A percentile compares a stretch with the other conserved stretches of the same genome.
Conservation (phyloP, 2,113 vertebrate genomes). For the Gila orcuttii region DNA sequence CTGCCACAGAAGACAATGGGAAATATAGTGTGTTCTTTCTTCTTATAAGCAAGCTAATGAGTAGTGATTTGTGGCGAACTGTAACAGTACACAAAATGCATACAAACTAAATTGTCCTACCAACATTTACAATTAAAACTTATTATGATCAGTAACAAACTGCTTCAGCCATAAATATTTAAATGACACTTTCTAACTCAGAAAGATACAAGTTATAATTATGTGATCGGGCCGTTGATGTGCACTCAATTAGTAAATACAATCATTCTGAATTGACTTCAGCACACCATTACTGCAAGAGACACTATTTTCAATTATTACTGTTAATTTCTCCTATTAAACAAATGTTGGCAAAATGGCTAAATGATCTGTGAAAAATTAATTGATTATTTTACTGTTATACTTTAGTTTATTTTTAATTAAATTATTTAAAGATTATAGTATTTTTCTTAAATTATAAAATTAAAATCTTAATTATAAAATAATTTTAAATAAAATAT, state of each 20-base stretch:
- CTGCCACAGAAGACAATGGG: background rate
- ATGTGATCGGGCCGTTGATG: background rate
- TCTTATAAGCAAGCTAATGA: background rate
- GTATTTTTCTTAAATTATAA: background rate
- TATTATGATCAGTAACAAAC: constrained; percentile 15
- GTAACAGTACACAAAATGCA: constrained; percentile 1
- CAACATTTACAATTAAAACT: background rate
- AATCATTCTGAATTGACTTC: background rate
- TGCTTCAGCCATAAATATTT: background rate
- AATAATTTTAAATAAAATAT: background rate
- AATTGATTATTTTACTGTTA: background rate
- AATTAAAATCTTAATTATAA: background rate
- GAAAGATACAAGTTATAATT: background rate
- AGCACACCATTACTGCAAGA: background rate
- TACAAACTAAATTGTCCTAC: background rate
- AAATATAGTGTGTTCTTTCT: background rate
- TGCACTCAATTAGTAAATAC: background rate
- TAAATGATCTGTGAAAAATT: background rate
- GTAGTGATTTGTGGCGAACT: no score
- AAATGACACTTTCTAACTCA: background rate
- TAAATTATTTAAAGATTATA: background rate
- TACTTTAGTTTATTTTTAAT: background rate
- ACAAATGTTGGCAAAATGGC: background rate
- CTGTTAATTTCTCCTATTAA: background rate
- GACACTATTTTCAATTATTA: background rate